Percentiles rank a stretch among this genome's conserved stretches.
These are phyloP conservation scores for Microchirus variegatus DNA, from an alignment of 2,797 vertebrate genomes.

Conservation along the genomic window DNA sequence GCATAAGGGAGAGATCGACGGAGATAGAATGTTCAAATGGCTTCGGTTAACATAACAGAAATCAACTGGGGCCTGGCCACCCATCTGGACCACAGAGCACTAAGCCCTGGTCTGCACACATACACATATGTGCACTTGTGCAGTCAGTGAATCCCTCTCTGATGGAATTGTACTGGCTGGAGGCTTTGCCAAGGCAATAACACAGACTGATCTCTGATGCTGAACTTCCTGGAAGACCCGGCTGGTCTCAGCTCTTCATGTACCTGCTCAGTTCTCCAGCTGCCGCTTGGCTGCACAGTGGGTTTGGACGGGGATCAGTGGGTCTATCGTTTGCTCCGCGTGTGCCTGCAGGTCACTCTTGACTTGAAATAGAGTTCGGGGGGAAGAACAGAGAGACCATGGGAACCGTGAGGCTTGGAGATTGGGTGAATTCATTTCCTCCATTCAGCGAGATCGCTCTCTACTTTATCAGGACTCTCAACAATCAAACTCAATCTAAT, in stretches of 20 bases:
- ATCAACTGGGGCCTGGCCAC: slow-evolving; percentile 71
- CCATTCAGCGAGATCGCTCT: slow-evolving; percentile 41
- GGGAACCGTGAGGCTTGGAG: slow-evolving; percentile 47
- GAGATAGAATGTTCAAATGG: slow-evolving; percentile 55
- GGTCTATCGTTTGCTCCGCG: slow-evolving; percentile 34
- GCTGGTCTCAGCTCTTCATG: slow-evolving; percentile 57
- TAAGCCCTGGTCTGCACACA: slow-evolving; percentile 50
- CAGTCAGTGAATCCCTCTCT: slow-evolving; percentile 64
- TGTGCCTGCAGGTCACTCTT: slow-evolving; percentile 46
- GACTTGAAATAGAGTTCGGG: slow-evolving; percentile 55
- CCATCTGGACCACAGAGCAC: slow-evolving; percentile 72
- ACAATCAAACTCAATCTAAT: slow-evolving; percentile 54
- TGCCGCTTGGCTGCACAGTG: slow-evolving; percentile 43
- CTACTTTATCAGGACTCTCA: slow-evolving; percentile 37
- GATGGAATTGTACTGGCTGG: slow-evolving; percentile 69
- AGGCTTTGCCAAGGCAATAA: slow-evolving; percentile 78
- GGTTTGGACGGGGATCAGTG: slow-evolving; percentile 55
- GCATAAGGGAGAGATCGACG: slow-evolving; percentile 26
- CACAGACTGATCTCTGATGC: slow-evolving; percentile 74
- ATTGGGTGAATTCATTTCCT: slow-evolving; percentile 57
- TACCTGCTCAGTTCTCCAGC: slow-evolving; percentile 60
- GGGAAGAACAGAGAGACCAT: slow-evolving; percentile 33
- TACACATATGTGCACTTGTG: slow-evolving; percentile 56
- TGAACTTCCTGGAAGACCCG: slow-evolving; percentile 69
- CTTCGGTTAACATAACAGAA: slow-evolving; percentile 75